phyloP scores from a whole-genome alignment of 1,140 invertebrate genomes.

The Dysdera silvatica region DNA sequence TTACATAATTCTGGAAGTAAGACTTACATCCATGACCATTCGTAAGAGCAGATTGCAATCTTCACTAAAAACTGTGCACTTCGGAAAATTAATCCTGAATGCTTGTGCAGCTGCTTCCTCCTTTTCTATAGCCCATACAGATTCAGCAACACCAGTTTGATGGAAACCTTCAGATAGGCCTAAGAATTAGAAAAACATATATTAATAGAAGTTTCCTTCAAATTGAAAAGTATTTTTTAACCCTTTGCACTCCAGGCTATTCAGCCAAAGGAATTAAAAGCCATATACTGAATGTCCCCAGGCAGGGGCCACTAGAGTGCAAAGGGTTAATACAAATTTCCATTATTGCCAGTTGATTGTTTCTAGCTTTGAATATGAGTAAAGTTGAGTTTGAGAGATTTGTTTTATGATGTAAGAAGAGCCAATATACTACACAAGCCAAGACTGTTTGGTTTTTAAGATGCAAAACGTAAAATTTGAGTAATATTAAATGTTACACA shows the following conservation, averaged over 20 bases:
- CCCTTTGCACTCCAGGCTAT: no score
- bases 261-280: no score
- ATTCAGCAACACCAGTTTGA: constrained; percentile 59
- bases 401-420: no score
- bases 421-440: no score
- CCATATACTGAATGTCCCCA: no score
- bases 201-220: not conserved
- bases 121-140: constrained; percentile 74
- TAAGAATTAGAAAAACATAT: constrained; percentile 27
- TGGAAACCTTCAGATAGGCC: constrained; percentile 54
- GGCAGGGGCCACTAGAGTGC: no score
- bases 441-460: not conserved
- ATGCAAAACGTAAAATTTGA: not conserved
- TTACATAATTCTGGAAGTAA: constrained; percentile 1
- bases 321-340: no score
- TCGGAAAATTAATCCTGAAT: constrained; percentile 67
- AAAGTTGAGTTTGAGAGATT: no score
- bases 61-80: constrained; percentile 64
- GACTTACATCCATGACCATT: constrained; percentile 53
- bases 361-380: no score
- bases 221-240: not conserved
- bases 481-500: no score
- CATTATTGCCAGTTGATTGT: no score
- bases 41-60: constrained; percentile 70
- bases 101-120: constrained; percentile 68